Evolutionary conservation across 2,797 vertebrate genomes (phyloP).

Genomic region (Ptychobarbus kaznakovi): DNA sequence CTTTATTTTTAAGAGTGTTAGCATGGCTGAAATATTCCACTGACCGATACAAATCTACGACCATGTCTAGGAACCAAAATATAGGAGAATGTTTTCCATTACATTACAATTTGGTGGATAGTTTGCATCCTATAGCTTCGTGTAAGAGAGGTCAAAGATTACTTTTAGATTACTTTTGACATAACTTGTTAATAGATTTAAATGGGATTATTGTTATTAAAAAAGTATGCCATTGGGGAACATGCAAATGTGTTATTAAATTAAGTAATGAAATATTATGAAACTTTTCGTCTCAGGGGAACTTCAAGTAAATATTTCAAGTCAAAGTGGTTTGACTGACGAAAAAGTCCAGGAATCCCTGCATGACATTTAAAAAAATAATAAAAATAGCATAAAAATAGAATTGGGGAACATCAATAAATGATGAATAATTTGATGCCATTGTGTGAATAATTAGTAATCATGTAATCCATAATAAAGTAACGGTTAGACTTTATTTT

Average conservation of each 20-base stretch:
- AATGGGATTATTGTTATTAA: no score
- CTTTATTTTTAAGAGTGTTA: no score
- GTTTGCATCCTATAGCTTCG: neutral
- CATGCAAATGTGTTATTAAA: no score
- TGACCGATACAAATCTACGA: no score
- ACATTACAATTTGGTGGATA: neutral
- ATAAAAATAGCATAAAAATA: neutral
- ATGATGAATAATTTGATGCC: neutral
- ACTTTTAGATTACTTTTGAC: no score
- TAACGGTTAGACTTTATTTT: neutral
- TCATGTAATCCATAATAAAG: neutral
- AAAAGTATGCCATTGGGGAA: neutral
- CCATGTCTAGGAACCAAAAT: no score
- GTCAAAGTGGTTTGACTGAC: neutral
- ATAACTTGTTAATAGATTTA: no score
- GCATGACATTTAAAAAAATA: neutral
- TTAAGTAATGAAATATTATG: neutral
- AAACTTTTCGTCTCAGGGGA: neutral
- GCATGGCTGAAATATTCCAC: no score
- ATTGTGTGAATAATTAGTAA: neutral
- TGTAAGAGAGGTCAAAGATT: no score
- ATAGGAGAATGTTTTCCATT: neutral
- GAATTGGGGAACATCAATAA: neutral
- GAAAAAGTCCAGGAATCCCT: neutral
- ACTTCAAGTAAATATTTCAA: neutral